Evolutionary conservation across 2,888 invertebrate genomes (phyloP), one percentile per base, ranked within the genome.

Genomic region (Leptinotarsa tumamoca): DNA sequence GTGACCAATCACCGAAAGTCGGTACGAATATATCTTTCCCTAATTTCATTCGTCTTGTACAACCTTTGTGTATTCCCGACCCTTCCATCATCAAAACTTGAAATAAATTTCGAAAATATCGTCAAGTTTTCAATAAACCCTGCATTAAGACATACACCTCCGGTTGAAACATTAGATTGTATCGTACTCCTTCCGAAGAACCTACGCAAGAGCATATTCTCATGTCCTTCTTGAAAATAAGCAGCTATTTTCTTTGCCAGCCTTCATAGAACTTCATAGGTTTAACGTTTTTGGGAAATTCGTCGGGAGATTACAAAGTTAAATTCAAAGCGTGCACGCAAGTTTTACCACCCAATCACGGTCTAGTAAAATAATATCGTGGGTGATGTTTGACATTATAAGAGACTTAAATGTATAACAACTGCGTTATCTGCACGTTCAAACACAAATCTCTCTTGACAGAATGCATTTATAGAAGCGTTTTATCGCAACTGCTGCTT

Each of bases 281-380:
- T 43, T 18, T 63, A 33, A 63, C 27, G 63, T 63, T 63, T 43
- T 63, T 15, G 33, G 63, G 43, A 33, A 63, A 33, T 33, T 63
- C 63, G 33, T 63, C 63, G 33, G 43, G 63, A 63, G 63, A 33
- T 63, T 63, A 63, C 63, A 63, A 63, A 63, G 63, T 63, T n/a
- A 43, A 63, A 63, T 63, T 63, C 63, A n/a, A 13, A 63, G 63
- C 63, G 33, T 43, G 18, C 63, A 63, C 63, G 63, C 63, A 63
- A 63, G 33, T 63, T 63, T 63, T 43, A 63, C 33, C 63, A 63
- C 58, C 58, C 58, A 18, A 1, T 58, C 58, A 58, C 58, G 58
- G 56, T 58, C 58, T 14, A n/a, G 58, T 21, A 21, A 58, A 58
- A 58, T 63, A 63, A 33, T 18, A 33, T 63, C 15, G 63, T 63